Evolutionary conservation across 1,140 invertebrate genomes (phyloP).

Genomic region (Hermatobates lingyangjiaoensis): DNA sequence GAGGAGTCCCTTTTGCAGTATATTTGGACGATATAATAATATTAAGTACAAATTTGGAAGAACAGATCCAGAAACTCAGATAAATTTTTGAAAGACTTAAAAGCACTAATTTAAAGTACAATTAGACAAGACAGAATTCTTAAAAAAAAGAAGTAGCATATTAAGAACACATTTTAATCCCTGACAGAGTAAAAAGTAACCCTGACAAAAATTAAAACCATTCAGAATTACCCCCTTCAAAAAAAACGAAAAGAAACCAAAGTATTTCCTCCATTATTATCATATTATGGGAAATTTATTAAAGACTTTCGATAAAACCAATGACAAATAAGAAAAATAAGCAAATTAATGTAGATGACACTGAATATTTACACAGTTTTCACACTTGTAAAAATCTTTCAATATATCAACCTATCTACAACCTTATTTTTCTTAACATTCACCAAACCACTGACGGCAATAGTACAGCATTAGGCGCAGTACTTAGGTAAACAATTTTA

Average conservation of each 20-base stretch:
- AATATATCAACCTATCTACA: slow-evolving; percentile 18
- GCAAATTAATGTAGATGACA: neutral
- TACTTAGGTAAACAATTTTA: slow-evolving; percentile 23
- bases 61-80: slow-evolving; percentile 18
- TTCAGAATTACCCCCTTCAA: slow-evolving; percentile 23
- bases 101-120: slow-evolving; percentile 25
- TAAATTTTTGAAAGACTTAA: slow-evolving; percentile 23
- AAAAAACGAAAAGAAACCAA: slow-evolving; percentile 20
- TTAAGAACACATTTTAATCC: slow-evolving; percentile 25
- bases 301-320: too few relatives aligned
- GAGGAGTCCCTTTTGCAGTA: slow-evolving; percentile 20
- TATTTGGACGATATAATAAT: slow-evolving; percentile 27
- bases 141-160: slow-evolving; percentile 24
- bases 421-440: slow-evolving; percentile 21
- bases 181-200: slow-evolving; percentile 25
- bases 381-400: slow-evolving; percentile 1
- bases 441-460: slow-evolving; percentile 35
- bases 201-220: slow-evolving; percentile 24
- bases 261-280: too few relatives aligned
- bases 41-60: slow-evolving; percentile 20
- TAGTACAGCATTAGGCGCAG: slow-evolving; percentile 28
- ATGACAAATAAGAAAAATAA: slow-evolving; percentile 22
- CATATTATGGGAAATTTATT: too few relatives aligned
- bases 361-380: neutral
- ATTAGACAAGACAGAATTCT: slow-evolving; percentile 28